phyloP scores from a whole-genome alignment of 2,888 invertebrate genomes.

The Parnassius mnemosyne region DNA sequence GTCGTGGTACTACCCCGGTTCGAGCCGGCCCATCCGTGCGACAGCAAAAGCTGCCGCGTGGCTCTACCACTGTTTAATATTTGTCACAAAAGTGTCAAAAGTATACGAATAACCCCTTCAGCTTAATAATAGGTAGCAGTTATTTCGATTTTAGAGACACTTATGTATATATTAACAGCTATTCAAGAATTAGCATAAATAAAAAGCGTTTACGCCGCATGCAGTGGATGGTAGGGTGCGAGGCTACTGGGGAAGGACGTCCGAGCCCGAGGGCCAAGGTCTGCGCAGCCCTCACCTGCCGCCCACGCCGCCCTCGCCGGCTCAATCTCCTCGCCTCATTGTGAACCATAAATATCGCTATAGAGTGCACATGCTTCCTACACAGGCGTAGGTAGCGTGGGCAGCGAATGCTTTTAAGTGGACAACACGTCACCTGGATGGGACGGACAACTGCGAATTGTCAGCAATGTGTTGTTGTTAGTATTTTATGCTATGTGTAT shows the following conservation, averaged over 20 bases:
- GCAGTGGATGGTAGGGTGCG: constrained; percentile 41
- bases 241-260: constrained; percentile 66
- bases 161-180: no score
- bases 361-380: constrained; percentile 21
- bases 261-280: constrained; percentile 61
- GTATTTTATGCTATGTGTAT: not conserved
- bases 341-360: constrained; percentile 19
- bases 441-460: constrained; percentile 23
- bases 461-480: not conserved
- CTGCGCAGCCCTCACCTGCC: constrained; percentile 52
- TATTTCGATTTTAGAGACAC: no score
- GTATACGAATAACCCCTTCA: no score
- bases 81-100: no score
- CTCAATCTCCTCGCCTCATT: constrained; percentile 34
- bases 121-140: no score
- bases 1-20: no score
- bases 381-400: constrained; percentile 25
- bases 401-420: constrained; percentile 20
- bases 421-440: constrained; percentile 16
- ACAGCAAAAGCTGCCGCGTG: no score
- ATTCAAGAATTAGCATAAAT: no score
- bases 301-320: constrained; percentile 42
- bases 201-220: constrained; percentile 20
- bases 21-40: no score
- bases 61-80: no score